Conservation (phyloP, 1,140 invertebrate species). For the Potamilus streckersoni region DNA sequence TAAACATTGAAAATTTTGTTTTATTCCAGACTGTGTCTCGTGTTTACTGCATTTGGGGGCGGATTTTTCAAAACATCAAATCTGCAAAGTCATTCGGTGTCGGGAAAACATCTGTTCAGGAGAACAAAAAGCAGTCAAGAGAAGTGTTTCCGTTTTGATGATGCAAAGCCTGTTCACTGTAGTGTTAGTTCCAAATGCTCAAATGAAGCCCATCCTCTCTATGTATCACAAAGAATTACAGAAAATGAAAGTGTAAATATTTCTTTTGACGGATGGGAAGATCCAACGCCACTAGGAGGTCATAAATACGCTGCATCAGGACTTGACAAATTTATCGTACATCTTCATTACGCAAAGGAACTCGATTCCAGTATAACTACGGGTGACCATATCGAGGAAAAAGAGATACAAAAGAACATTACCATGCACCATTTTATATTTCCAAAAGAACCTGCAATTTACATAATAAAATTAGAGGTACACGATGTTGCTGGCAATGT, state of each 20-base stretch:
- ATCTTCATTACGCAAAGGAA: conserved; percentile 4
- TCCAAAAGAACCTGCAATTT: not conserved
- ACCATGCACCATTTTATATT: not conserved
- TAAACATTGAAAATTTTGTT: no score
- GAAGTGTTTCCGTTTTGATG: no score
- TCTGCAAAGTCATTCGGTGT: no score
- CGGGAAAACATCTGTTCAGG: no score
- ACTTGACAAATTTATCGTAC: conserved; percentile 1
- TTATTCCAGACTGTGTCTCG: no score
- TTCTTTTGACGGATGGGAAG: conserved; percentile 7
- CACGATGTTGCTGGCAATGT: conserved; percentile 23
- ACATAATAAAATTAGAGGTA: conserved; percentile 9
- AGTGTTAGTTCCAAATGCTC: no score
- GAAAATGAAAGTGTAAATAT: not conserved
- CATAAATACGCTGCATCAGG: conserved; percentile 1
- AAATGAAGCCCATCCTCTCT: not conserved
- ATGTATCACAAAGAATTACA: conserved; percentile 5
- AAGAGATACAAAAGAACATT: not conserved
- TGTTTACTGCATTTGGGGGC: no score
- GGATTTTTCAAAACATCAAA: no score
- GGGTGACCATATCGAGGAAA: not conserved
- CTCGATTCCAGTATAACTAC: not conserved
- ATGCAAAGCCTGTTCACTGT: no score
- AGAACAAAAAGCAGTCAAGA: no score
- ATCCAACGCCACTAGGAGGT: conserved; percentile 1